Base-by-base conservation (phyloP, 2,888 invertebrate species). In the Sinelater perroti region DNA sequence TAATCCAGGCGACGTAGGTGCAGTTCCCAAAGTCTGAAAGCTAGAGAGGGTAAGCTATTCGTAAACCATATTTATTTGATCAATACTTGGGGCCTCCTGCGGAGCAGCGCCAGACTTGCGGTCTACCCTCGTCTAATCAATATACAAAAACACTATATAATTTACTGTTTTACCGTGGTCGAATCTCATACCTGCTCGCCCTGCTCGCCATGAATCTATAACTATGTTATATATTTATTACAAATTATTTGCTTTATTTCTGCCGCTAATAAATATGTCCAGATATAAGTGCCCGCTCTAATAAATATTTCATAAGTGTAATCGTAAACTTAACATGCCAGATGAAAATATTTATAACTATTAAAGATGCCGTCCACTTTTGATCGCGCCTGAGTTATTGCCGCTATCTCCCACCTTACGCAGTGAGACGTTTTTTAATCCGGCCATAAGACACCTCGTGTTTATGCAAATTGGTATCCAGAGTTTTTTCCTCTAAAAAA, bases 201-300 rank as follows among this genome's bases (percentile, higher is more conserved):
- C 56, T 59, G 67, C 66, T 64, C 62, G 58, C 68, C 70, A 67
- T 70, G 71, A 69, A 72, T 71, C 70, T 68, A 67, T 72, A 70
- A 70, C 70, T 71, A 70, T 70, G 70, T 64, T 65, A 68, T 69
- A 71, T 71, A 72, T 72, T 73, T 73, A 73, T 73, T 73, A 73
- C 74, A 66, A 70, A 70, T 72, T 73, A 74, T 76, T 76, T 76
- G 74, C 75, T 76, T 77, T 77, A 75, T 76, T 75, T 75, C 72
- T 72, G 66, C 70, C 69, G 69, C 75, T 75, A 76, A 78, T 78
- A 76, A 77, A 77, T 75, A 77, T 75, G 77, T 77, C 76, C 62
- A 70, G 65, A 67, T 67, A 74, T 73, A 74, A 71, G 73, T 74
- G 73, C 67, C 67, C 66, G 70, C 65, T 70, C 73, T 68, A 75